Evolutionary conservation across 2,888 invertebrate genomes (phyloP), one percentile per base, ranked within the genome.

Genomic region (Orthosia gracilis): DNA sequence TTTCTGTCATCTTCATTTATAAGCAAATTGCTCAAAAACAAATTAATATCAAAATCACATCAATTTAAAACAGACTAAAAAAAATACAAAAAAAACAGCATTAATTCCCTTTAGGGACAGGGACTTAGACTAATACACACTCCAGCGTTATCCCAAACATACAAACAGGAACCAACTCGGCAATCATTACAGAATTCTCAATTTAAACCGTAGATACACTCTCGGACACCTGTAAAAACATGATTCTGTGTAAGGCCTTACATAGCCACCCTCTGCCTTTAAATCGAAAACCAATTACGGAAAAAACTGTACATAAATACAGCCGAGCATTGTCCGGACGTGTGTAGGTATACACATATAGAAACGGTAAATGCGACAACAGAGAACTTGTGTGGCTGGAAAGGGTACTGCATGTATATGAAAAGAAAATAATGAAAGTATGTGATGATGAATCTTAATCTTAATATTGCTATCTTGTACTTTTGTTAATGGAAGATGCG

Each of bases 251-350:
- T 83, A 84, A 83, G 76, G 84, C 76, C 80, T 83, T 84, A 85
- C 87, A 85, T 83, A 85, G 85, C 86, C 86, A 88, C 86, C 88
- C 89, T 85, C 87, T 85, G 87, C 90, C 88, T 93, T 94, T 93
- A 94, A 94, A 94, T 94, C 94, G 94, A 95, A 95, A 95, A 95
- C 94, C 95, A 95, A 95, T 95, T 95, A 95, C 92, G 93, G 94
- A 95, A 95, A 95, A 95, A n/a, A 94, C 93, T 93, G 88, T 85
- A 94, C 91, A 93, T 90, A 94, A 92, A 92, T 91, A 88, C 86
- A 89, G 87, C 90, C 87, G 87, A 85, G 89, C 90, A 90, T 89
- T 89, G 91, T 92, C 87, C 87, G 88, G 87, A 83, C 89, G 87
- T 90, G 89, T 90, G 85, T 86, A 82, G 81, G 85, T 89, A 74